Conservation (phyloP, 2,888 invertebrate species). For the Drosophila suboccidentalis region DNA sequence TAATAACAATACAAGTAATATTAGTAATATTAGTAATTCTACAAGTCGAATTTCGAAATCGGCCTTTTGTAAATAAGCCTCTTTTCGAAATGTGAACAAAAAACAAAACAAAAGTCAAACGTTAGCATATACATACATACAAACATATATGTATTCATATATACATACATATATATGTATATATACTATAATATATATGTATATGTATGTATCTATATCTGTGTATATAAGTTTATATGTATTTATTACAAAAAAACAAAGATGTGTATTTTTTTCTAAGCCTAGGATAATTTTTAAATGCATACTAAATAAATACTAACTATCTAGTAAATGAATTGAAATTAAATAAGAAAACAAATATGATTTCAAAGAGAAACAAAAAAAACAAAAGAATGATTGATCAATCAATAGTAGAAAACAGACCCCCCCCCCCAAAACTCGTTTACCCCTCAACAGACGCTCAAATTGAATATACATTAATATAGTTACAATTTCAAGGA, state of each 20-base stretch:
- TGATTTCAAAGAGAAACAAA: neutral
- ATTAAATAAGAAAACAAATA: conserved; percentile 17
- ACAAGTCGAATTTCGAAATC: conserved; percentile 83
- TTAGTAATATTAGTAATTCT: conserved; percentile 79
- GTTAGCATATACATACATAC: conserved; percentile 62
- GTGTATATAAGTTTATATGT: conserved; percentile 3
- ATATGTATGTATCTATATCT: conserved; percentile 2
- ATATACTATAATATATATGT: conserved; percentile 37
- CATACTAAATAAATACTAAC: conserved; percentile 32
- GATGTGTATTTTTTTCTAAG: conserved; percentile 54
- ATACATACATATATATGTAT: conserved; percentile 11
- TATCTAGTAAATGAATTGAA: conserved; percentile 44
- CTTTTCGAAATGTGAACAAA: conserved; percentile 81
- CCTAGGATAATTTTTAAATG: conserved; percentile 44
- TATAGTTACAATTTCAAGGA: neutral
- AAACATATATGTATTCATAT: neutral
- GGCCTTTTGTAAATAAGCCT: conserved; percentile 82
- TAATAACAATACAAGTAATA: conserved; percentile 66
- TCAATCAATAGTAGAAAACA: neutral
- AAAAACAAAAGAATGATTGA: conserved; percentile 23
- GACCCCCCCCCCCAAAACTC: neutral
- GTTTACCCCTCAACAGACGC: conserved; percentile 3
- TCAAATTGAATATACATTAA: conserved; percentile 7
- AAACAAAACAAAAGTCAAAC: conserved; percentile 74
- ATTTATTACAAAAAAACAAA: conserved; percentile 1